phyloP scores from a whole-genome alignment of 2,888 invertebrate species.

The Podabrus alpinus region DNA sequence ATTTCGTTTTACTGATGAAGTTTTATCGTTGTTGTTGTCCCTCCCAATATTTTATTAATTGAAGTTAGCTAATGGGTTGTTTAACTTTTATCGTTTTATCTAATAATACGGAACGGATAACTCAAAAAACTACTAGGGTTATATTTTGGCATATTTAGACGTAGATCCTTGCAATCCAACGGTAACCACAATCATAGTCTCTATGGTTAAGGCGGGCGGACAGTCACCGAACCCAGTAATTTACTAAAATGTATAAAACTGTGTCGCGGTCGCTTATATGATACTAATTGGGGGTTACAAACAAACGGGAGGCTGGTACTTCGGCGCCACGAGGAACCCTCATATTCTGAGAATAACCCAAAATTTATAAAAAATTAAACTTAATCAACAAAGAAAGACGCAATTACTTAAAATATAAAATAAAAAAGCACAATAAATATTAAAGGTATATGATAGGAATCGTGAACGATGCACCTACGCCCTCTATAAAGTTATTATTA shows the following conservation, averaged over 20 bases:
- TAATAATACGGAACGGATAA: neutral
- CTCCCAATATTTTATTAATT: neutral
- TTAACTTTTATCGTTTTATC: neutral
- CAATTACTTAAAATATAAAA: neutral
- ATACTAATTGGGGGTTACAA: constrained; percentile 38
- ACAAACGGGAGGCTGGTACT: constrained; percentile 31
- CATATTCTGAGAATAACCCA: constrained; percentile 9
- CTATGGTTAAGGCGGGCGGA: constrained; percentile 56
- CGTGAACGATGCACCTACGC: neutral
- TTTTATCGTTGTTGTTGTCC: neutral
- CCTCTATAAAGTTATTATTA: neutral
- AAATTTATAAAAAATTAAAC: neutral
- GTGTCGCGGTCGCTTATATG: constrained; percentile 38
- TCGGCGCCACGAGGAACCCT: constrained; percentile 30
- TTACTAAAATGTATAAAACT: constrained; percentile 53
- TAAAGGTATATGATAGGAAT: neutral
- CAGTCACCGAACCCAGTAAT: constrained; percentile 54
- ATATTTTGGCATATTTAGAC: constrained; percentile 5
- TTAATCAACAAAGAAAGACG: neutral
- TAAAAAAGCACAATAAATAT: neutral
- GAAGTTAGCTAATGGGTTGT: neutral
- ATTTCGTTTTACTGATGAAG: neutral
- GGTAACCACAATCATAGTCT: constrained; percentile 32
- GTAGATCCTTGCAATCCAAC: neutral
- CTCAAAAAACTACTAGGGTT: neutral